Evolutionary conservation across 2,888 invertebrate species (phyloP).

Genomic region (Chrysina gloriosa): DNA sequence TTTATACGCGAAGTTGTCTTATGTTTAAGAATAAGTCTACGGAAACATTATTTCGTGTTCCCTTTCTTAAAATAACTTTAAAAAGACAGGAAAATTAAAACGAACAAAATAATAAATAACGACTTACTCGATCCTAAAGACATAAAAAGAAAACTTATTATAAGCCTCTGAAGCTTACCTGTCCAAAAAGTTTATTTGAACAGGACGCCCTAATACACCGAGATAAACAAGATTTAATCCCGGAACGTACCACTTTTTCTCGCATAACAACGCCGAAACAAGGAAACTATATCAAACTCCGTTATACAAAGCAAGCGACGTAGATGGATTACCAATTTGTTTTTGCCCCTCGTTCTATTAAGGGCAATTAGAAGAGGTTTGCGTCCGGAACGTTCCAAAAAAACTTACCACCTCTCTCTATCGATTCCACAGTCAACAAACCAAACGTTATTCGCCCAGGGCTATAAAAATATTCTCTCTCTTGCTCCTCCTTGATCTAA

Average conservation of each 20-base stretch:
- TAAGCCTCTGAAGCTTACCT: neutral
- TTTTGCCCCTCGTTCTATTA: slow-evolving; percentile 24
- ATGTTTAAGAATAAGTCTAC: too few species aligned
- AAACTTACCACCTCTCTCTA: neutral
- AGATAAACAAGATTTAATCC: slow-evolving; percentile 5
- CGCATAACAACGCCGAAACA: neutral
- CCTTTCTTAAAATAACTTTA: too few species aligned
- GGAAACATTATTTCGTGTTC: too few species aligned
- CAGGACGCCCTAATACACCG: neutral
- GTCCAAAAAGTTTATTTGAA: neutral
- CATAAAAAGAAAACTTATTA: neutral
- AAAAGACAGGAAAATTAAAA: too few species aligned
- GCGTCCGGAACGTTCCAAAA: neutral
- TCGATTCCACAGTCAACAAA: neutral
- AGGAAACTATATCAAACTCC: slow-evolving; percentile 9
- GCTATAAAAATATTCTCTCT: neutral
- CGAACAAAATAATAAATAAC: too few species aligned
- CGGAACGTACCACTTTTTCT: neutral
- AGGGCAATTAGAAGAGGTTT: slow-evolving; percentile 20
- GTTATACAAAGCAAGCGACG: slow-evolving; percentile 11
- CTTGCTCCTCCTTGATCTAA: slow-evolving; percentile 8
- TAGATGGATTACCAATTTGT: slow-evolving; percentile 26
- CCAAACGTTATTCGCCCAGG: slow-evolving; percentile 1
- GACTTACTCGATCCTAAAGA: too few species aligned
- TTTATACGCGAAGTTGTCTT: too few species aligned